Conservation (phyloP, 1,140 invertebrate genomes). For the Aphidius gifuensis region DNA sequence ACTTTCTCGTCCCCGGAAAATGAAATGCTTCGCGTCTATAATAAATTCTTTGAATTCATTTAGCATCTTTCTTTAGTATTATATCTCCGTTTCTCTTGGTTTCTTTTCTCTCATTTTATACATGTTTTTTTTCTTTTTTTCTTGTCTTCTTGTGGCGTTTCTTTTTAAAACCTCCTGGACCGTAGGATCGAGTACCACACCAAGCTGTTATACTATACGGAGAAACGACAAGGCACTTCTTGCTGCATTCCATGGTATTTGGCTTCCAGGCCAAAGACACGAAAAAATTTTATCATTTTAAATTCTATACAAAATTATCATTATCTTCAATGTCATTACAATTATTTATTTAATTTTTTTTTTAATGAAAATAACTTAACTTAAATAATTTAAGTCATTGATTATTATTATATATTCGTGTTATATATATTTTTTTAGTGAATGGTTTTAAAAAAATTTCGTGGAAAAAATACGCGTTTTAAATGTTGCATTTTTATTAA, state of each 20-base stretch:
- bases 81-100: background rate
- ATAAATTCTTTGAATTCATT: conserved; percentile 27
- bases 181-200: conserved; percentile 2
- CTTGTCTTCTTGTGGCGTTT: conserved; percentile 8
- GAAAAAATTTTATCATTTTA: too few relatives aligned
- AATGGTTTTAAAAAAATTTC: too few relatives aligned
- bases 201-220: conserved; percentile 14
- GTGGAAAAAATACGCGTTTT: too few relatives aligned
- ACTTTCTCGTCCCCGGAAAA: conserved; percentile 34
- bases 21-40: conserved; percentile 22
- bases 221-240: background rate
- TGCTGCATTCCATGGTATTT: background rate
- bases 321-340: too few relatives aligned
- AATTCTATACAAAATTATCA: too few relatives aligned
- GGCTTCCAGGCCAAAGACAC: too few relatives aligned
- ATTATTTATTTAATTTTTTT: too few relatives aligned
- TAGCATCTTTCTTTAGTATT: conserved; percentile 17
- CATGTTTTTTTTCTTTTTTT: conserved; percentile 13
- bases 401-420: too few relatives aligned
- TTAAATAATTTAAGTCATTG: too few relatives aligned
- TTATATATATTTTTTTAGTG: too few relatives aligned
- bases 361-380: too few relatives aligned
- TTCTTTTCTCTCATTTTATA: conserved; percentile 2
- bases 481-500: too few relatives aligned
- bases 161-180: conserved; percentile 4